These are phyloP conservation scores for Bujurquina vittata DNA, from an alignment of 2,113 vertebrate species.

Conservation along the genomic window DNA sequence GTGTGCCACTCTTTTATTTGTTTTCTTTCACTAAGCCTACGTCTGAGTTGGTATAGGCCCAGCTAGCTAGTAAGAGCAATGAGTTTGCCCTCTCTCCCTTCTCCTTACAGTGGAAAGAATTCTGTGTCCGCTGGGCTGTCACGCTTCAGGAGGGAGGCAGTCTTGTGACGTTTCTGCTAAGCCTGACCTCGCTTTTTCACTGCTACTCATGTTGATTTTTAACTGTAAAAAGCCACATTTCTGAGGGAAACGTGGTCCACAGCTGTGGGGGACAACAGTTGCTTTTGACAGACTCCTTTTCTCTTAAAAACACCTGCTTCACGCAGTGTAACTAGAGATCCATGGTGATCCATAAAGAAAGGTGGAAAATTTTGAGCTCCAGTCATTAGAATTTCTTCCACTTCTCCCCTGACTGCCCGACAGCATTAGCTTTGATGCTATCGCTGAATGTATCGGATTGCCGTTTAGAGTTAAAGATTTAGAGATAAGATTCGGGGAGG, in stretches of 20 bases:
- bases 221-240: neutral
- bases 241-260: neutral
- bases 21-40: neutral
- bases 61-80: constrained; percentile 34
- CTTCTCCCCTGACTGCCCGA: neutral
- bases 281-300: constrained; percentile 13
- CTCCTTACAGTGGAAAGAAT: constrained; percentile 68
- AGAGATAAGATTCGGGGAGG: neutral
- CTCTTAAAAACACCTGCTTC: constrained; percentile 14
- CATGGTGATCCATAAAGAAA: neutral
- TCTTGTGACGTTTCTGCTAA: constrained; percentile 67
- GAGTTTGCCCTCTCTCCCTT: constrained; percentile 46
- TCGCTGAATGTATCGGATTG: neutral
- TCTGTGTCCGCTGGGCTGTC: constrained; percentile 54
- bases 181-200: neutral
- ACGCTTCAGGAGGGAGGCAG: constrained; percentile 57
- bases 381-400: neutral
- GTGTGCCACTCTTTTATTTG: neutral
- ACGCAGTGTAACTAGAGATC: neutral
- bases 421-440: neutral
- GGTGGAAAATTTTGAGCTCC: neutral
- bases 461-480: neutral
- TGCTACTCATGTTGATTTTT: neutral
- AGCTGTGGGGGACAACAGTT: neutral
- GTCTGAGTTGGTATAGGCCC: neutral